A percentile compares a stretch with the other conserved stretches of the same genome.
Evolutionary conservation across 2,888 invertebrate genomes (phyloP).

Genomic region (Molanna angustata): DNA sequence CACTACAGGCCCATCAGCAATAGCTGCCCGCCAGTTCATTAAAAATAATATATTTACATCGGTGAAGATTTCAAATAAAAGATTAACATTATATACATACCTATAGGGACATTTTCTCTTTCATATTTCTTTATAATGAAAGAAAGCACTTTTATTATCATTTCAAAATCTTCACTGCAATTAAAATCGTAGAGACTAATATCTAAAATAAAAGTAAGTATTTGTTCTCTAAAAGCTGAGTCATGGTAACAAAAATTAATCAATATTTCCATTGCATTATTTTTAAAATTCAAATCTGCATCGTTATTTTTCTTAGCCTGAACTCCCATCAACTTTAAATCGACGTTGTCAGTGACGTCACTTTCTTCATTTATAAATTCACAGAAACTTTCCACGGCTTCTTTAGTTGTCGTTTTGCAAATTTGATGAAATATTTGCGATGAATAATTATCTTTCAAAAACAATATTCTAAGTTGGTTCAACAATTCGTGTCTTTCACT

Average conservation of each 20-base stretch:
- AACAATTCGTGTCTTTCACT: constrained; percentile 11
- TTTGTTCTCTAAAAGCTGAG: constrained; percentile 41
- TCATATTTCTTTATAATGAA: constrained; percentile 37
- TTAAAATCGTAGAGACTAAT: constrained; percentile 43
- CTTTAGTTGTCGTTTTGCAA: constrained; percentile 18
- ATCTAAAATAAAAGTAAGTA: constrained; percentile 44
- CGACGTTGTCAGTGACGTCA: constrained; percentile 10
- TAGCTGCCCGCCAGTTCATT: too few relatives aligned
- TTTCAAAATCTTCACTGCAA: constrained; percentile 39
- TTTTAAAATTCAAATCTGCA: constrained; percentile 37
- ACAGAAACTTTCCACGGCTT: constrained; percentile 20
- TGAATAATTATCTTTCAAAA: constrained; percentile 15
- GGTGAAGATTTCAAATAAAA: too few relatives aligned
- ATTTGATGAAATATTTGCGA: constrained; percentile 10
- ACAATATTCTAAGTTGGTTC: constrained; percentile 14
- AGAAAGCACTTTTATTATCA: constrained; percentile 42
- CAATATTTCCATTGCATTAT: constrained; percentile 42
- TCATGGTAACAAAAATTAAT: constrained; percentile 44
- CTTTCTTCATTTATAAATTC: constrained; percentile 9
- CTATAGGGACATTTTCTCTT: constrained; percentile 40
- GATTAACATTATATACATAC: constrained; percentile 36
- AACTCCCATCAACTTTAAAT: constrained; percentile 20
- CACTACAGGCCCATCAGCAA: too few relatives aligned
- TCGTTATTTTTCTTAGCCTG: not conserved
- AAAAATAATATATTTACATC: too few relatives aligned